Conservation (phyloP, 2,113 vertebrate genomes). For the Petromus typicus region DNA sequence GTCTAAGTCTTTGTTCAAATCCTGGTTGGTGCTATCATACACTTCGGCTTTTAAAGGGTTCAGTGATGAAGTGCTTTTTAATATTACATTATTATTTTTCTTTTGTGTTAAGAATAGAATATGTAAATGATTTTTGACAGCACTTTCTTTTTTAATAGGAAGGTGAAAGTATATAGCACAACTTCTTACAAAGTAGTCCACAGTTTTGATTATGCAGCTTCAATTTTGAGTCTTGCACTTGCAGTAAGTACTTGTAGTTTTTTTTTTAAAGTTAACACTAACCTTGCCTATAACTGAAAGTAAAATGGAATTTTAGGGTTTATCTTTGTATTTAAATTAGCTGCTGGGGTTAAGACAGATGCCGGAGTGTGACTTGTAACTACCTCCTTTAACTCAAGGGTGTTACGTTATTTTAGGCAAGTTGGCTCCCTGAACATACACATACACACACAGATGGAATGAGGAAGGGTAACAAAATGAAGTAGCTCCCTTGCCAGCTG, state of each 20-base stretch:
- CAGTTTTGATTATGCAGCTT: slow-evolving; percentile 95
- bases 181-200: slow-evolving; percentile 97
- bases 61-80: slow-evolving; percentile 6
- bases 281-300: not conserved
- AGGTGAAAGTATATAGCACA: slow-evolving; percentile 98
- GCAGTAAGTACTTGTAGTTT: slow-evolving; percentile 89
- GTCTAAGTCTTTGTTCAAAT: not conserved
- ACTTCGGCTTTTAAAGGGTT: slow-evolving; percentile 33
- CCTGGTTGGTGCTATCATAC: not conserved
- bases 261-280: not conserved
- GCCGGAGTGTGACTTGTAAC: not conserved
- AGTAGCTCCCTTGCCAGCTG: not conserved
- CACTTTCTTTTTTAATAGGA: slow-evolving; percentile 86
- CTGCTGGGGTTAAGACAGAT: not conserved
- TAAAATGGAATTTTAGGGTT: not conserved
- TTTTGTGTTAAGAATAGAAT: not conserved
- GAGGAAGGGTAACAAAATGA: not conserved
- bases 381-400: not conserved
- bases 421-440: not conserved
- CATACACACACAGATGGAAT: not conserved
- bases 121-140: slow-evolving; percentile 49
- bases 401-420: not conserved
- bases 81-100: slow-evolving; percentile 12
- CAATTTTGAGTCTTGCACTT: slow-evolving; percentile 95
- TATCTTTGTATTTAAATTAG: slow-evolving; percentile 26